phyloP scores from a whole-genome alignment of 2,888 invertebrate genomes.

The Ceriagrion tenellum region DNA sequence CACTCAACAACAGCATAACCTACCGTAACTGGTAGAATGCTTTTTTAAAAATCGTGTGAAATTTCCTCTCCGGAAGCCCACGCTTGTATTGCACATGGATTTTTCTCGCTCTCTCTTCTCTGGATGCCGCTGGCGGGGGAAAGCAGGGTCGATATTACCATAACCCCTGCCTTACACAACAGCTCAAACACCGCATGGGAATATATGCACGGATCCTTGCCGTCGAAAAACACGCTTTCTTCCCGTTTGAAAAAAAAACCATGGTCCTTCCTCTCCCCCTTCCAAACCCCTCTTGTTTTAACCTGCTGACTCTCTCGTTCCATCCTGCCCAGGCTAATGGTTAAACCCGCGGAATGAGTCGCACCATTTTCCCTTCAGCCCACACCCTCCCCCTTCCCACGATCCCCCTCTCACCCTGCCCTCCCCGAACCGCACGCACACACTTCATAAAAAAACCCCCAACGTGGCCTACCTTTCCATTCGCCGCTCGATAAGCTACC shows the following conservation, averaged over 20 bases:
- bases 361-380: neutral
- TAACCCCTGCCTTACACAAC: neutral
- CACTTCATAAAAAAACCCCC: neutral
- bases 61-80: neutral
- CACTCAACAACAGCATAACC: too few species aligned
- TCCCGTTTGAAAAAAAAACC: neutral
- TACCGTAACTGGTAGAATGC: too few species aligned
- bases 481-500: constrained; percentile 10
- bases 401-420: neutral
- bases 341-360: neutral
- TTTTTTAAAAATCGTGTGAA: too few species aligned
- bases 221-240: neutral
- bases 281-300: neutral
- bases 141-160: constrained; percentile 2
- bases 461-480: neutral
- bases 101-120: neutral
- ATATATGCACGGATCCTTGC: neutral
- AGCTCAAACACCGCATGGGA: neutral
- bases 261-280: neutral
- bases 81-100: neutral
- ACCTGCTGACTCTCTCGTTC: constrained; percentile 1
- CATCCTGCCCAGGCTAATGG: neutral
- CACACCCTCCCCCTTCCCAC: neutral
- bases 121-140: neutral
- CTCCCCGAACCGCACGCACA: neutral